Percentiles rank a stretch among this genome's conserved stretches.
These are phyloP conservation scores for Sialis fuliginosa DNA, from an alignment of 2,888 invertebrate genomes.

Conservation along the genomic window DNA sequence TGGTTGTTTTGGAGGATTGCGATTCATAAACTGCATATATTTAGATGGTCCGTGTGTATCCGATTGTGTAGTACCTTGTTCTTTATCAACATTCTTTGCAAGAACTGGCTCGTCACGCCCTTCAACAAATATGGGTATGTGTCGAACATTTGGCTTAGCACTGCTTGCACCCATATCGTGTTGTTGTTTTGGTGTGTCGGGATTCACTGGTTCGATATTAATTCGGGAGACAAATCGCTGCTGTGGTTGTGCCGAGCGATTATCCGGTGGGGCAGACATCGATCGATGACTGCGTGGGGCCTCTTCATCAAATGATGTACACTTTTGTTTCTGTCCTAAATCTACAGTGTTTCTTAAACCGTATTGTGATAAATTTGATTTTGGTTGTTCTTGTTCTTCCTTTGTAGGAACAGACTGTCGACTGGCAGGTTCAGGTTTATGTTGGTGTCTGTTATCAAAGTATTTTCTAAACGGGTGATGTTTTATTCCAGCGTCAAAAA, in stretches of 20 bases:
- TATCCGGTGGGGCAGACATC: slow-evolving; percentile 63
- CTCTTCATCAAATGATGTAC: slow-evolving; percentile 33
- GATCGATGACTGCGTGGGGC: slow-evolving; percentile 44
- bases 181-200: slow-evolving; percentile 9
- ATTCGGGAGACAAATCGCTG: slow-evolving; percentile 19
- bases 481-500: slow-evolving; percentile 22
- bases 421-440: slow-evolving; percentile 23
- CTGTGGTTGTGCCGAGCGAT: slow-evolving; percentile 14
- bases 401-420: slow-evolving; percentile 30
- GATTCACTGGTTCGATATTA: slow-evolving; percentile 19
- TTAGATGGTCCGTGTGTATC: slow-evolving; percentile 8
- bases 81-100: slow-evolving; percentile 30
- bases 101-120: slow-evolving; percentile 65
- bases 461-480: slow-evolving; percentile 33
- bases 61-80: slow-evolving; percentile 7
- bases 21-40: slow-evolving; percentile 29
- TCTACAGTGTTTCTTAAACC: slow-evolving; percentile 63
- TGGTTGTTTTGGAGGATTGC: slow-evolving; percentile 12
- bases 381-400: slow-evolving; percentile 16
- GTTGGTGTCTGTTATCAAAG: background rate
- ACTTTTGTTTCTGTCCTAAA: slow-evolving; percentile 47
- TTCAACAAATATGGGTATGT: slow-evolving; percentile 79
- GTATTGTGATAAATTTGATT: slow-evolving; percentile 37
- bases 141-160: slow-evolving; percentile 41
- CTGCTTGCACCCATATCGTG: slow-evolving; percentile 8